Evolutionary conservation across 1,140 invertebrate species (phyloP), one percentile per base, ranked within the genome.

Genomic region (Drosophila nigromelanica): DNA sequence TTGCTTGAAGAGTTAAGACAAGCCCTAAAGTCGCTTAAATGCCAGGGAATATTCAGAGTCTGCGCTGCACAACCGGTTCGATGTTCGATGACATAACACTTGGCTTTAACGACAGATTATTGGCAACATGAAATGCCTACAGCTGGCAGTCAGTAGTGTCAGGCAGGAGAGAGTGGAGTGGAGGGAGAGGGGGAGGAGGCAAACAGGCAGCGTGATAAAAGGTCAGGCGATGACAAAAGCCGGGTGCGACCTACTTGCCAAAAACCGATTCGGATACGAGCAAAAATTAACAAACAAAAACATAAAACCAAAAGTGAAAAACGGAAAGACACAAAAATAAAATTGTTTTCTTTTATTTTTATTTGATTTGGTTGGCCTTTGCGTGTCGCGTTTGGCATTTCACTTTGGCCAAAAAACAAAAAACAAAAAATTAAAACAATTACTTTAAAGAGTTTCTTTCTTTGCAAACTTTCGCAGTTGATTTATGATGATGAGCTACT

Each of bases 91-190:
- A 86, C 78, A 87, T 86, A 86, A 86, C 82, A 81, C 68, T 62
- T 75, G 82, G 68, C 72, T 87, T 67, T 71, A 87, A 54, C 68
- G 75, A 78, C 75, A 78, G 66, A 81, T 86, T 87, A 87, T 82
- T 81, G 82, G 66, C 78, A 78, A 80, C 56, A 61, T 55, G 15
- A 59, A 58, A 61, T 58, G 40, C 54, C 45, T 52, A 35, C 45
- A 63, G 47, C 45, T 21, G 37, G 37, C 45, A 45, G 7, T 2
- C 21, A 40, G 21, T 15, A 56, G 18, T n/a, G 43, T 24, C 11
- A 21, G 11, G 15, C 14, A 14, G 24, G 30, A 4, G 14, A 24
- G 18, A 33, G 24, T 8, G 8, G 37, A 12, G 39, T n/a, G n/a
- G 59, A 18, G 21, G 21, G 11, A 52, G 61, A 52, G 37, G 21